Base-by-base conservation (phyloP, 2,888 invertebrate species). In the Parascotia fuliginaria region DNA sequence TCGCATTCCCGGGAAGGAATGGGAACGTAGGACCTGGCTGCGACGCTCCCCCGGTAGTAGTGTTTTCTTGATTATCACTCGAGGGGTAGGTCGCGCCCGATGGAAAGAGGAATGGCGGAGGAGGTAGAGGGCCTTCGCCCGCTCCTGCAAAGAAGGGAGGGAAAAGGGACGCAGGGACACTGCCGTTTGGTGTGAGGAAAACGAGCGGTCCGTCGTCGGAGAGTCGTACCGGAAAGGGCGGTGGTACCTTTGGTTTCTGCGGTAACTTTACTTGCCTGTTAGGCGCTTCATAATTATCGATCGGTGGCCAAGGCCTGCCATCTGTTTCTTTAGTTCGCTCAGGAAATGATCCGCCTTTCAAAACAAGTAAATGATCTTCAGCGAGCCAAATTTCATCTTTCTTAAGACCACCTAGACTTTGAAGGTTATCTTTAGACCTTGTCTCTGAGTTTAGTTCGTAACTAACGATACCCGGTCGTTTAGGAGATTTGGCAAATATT, bases 161-260 rank as follows among this genome's bases (percentile, higher is more conserved):
- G 94, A 94, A 93, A 87, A 93, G 76, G 92, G 94, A 89, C 93
- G 95, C 93, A 93, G 95, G 93, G 93, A 94, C 93, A 93, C 95
- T 95, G 75, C 94, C 94, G 93, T 96, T 96, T 91, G 95, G 94
- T 84, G 96, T 95, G 90, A 97, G 94, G 94, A 97, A 95, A 93
- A 96, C 95, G 88, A 97, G 94, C 82, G 97, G 97, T 77, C 97
- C 97, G 79, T 95, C 94, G 82, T 97, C 96, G 85, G 94, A 94
- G 86, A 97, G 95, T 92, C 96, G 97, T 88, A 97, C 95, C 81
- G 97, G 97, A 95, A 97, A 97, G 92, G 97, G 97, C 93, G 97
- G 97, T 87, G 97, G 97, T 73, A 97, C 95, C 86, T 95, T 95
- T 7, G 97, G 97, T 84, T 95, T 95, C 42, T 94, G 87, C 33